Evolutionary conservation across 23 tunicate genomes (phyloP).

Genomic region (Clavelina lepadiformis): DNA sequence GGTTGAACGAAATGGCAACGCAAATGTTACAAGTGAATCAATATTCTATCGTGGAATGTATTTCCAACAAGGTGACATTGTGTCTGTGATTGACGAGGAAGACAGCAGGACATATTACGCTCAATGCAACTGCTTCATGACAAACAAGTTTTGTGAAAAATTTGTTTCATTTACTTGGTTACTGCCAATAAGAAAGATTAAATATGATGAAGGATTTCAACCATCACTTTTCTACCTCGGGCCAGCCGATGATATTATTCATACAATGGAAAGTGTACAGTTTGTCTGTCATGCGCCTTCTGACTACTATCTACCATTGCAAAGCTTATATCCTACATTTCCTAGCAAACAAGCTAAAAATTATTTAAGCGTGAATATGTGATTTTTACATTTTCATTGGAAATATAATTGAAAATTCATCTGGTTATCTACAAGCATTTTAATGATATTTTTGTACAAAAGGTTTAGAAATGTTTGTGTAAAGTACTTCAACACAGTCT

Average conservation of each 20-base stretch:
- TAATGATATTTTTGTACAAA: no score
- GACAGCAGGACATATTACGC: conserved; percentile 70
- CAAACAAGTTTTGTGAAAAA: conserved; percentile 60
- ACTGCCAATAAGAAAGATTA: conserved; percentile 18
- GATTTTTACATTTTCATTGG: no score
- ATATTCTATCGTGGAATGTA: conserved; percentile 72
- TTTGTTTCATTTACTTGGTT: conserved; percentile 73
- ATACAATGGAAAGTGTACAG: conserved; percentile 39
- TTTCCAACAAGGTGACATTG: conserved; percentile 75
- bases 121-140: conserved; percentile 71
- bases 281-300: conserved; percentile 58
- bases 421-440: no score
- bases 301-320: conserved; percentile 44
- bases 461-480: no score
- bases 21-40: conserved; percentile 34
- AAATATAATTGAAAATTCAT: no score
- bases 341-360: conserved; percentile 18
- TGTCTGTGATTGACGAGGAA: conserved; percentile 65
- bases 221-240: conserved; percentile 37
- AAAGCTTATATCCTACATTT: conserved; percentile 28
- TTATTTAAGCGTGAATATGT: conserved; percentile 32
- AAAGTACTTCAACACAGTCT: no score
- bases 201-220: conserved; percentile 16
- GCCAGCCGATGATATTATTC: conserved; percentile 37
- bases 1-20: conserved; percentile 4